Evolutionary conservation across 2,888 invertebrate genomes (phyloP), one percentile per base, ranked within the genome.

Genomic region (Drosophila antonietae): DNA sequence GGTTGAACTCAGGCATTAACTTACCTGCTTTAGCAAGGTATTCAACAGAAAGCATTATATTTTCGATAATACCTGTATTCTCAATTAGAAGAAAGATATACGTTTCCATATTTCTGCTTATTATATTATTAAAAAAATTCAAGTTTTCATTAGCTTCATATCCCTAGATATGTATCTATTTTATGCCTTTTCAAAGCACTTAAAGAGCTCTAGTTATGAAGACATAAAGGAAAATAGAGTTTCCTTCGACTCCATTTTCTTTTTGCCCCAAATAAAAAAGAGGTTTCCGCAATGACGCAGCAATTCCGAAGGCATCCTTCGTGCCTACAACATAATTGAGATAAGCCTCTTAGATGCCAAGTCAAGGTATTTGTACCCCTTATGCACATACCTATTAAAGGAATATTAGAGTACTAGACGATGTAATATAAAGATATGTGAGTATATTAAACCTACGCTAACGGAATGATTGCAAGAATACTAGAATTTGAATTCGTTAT

Each of bases 301-400:
- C 78, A 41, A n/a, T 53, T 60, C 28, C 23, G 7, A 15, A n/a
- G 39, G 7, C 39, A 15, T 18, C 56, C 58, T 41, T 46, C 31
- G 28, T 28, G n/a, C 3, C 31, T 33, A 56, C 49, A 58, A 20
- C 10, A 51, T 75, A 70, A 75, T 75, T 79, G 57, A 60, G 80
- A 23, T 79, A 79, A 79, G 60, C 80, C 76, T 67, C 76, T 75
- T 67, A 80, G 43, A 58, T 6, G 56, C 55, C 31, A 66, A 62
- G 66, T 39, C 52, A n/a, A 37, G 35, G 20, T 70, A 66, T 60
- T 63, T 64, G 51, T 15, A 57, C 23, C 31, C 10, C 55, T 43
- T 15, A 65, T 49, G 23, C 23, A n/a, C 66, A 66, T 6, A 7
- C n/a, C 18, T 10, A 33, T 51, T 43, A 51, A 39, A 23, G 12